Conservation (phyloP, 2,797 vertebrate genomes). For the Hozukius guyotensis region DNA sequence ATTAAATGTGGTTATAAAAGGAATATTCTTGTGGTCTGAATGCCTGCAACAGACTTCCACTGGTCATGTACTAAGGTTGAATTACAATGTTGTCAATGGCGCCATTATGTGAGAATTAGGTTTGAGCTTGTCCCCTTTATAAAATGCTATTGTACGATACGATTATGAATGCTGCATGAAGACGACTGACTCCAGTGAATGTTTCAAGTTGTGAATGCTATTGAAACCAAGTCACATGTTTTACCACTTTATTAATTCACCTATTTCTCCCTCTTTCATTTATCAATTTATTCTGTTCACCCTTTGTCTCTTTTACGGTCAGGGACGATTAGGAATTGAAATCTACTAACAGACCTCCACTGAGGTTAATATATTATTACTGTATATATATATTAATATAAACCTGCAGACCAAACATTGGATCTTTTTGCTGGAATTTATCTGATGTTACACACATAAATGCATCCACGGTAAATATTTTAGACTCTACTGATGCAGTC, state of each 20-base stretch:
- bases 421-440: not conserved
- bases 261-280: constrained; percentile 53
- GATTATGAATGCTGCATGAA: constrained; percentile 79
- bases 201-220: constrained; percentile 70
- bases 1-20: constrained; percentile 82
- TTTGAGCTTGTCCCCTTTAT: constrained; percentile 73
- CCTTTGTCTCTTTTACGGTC: constrained; percentile 59
- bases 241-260: constrained; percentile 59
- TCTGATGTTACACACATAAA: not conserved
- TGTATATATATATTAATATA: not conserved
- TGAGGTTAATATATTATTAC: not conserved
- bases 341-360: constrained; percentile 6
- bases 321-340: constrained; percentile 49
- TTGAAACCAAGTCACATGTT: constrained; percentile 64
- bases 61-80: constrained; percentile 68
- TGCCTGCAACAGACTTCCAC: constrained; percentile 68
- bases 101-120: constrained; percentile 81
- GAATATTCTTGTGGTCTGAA: constrained; percentile 73
- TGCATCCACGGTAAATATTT: not conserved
- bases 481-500: too few species aligned
- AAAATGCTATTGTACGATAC: constrained; percentile 77
- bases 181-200: constrained; percentile 75
- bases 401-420: not conserved
- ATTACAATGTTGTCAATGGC: constrained; percentile 77
- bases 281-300: constrained; percentile 54